Conservation (phyloP, 2,888 invertebrate genomes). For the Agrochola lota region DNA sequence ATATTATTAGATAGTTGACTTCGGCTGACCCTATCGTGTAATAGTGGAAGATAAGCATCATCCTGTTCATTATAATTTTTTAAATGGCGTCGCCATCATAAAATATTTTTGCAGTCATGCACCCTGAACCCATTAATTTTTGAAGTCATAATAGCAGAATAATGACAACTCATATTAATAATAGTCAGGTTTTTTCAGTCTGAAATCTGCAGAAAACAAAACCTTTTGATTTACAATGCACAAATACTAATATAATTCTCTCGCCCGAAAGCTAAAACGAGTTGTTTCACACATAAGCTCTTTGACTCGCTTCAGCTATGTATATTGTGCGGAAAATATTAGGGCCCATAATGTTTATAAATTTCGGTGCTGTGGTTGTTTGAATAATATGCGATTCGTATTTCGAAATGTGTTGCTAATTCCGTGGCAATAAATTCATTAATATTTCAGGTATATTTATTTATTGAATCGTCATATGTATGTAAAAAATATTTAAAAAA, state of each 20-base stretch:
- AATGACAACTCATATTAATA: not conserved
- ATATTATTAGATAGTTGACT: slow-evolving; percentile 11
- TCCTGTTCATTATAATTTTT: slow-evolving; percentile 4
- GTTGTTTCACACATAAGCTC: slow-evolving; percentile 65
- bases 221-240: slow-evolving; percentile 52
- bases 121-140: not conserved
- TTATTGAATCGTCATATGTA: not conserved
- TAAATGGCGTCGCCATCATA: not conserved
- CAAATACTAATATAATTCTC: slow-evolving; percentile 51
- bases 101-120: not conserved
- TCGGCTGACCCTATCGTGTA: slow-evolving; percentile 12
- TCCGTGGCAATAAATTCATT: not conserved
- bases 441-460: slow-evolving; percentile 19
- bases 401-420: slow-evolving; percentile 11
- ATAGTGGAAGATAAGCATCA: slow-evolving; percentile 9
- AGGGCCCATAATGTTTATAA: slow-evolving; percentile 43
- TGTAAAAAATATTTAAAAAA: slow-evolving; percentile 7
- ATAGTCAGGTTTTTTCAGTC: not conserved
- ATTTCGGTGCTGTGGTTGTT: slow-evolving; percentile 36
- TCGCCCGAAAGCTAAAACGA: slow-evolving; percentile 59
- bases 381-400: slow-evolving; percentile 29
- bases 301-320: slow-evolving; percentile 47
- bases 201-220: not conserved
- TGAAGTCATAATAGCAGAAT: not conserved
- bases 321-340: slow-evolving; percentile 66